Conservation (phyloP, 2,797 vertebrate species). For the Scyliorhinus canicula region DNA sequence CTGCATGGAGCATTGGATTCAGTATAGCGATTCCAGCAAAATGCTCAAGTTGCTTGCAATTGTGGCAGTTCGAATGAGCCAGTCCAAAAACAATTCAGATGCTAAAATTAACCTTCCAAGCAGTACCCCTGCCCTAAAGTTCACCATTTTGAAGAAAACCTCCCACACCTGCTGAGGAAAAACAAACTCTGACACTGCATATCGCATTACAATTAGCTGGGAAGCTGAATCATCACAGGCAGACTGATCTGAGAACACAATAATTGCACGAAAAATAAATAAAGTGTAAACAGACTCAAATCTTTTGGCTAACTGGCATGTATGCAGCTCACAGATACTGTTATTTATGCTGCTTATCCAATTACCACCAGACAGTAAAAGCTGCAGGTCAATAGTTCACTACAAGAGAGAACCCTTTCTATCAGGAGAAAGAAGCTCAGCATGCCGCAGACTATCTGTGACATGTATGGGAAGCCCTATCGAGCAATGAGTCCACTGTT, state of each 20-base stretch:
- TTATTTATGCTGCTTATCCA: background rate
- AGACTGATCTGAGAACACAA: background rate
- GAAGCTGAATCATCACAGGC: background rate
- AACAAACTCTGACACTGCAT: background rate
- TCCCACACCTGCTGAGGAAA: background rate
- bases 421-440: background rate
- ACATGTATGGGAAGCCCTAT: background rate
- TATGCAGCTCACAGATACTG: background rate
- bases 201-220: background rate
- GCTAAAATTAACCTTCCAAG: constrained; percentile 18
- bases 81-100: background rate
- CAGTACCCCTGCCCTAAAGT: background rate
- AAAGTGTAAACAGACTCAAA: background rate
- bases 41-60: background rate
- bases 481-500: too few relatives aligned
- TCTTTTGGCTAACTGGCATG: background rate
- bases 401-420: background rate
- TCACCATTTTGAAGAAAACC: background rate
- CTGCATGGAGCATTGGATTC: background rate
- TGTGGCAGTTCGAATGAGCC: background rate
- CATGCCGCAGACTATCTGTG: background rate
- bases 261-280: background rate
- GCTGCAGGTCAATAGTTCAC: background rate
- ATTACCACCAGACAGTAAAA: background rate
- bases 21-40: background rate